These are phyloP conservation scores for Microplitis deprimator DNA, from an alignment of 2,888 invertebrate species.

Conservation along the genomic window DNA sequence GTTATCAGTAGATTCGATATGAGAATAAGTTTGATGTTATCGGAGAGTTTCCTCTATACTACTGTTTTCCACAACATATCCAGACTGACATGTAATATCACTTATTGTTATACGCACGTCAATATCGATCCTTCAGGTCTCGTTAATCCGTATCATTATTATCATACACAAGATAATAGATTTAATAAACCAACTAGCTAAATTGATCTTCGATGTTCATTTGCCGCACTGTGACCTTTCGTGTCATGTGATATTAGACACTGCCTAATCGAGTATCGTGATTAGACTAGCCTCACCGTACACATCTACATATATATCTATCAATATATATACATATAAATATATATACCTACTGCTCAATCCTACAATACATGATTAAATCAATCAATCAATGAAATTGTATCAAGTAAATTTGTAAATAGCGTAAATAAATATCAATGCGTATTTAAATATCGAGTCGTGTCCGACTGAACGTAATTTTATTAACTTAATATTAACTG, in stretches of 20 bases:
- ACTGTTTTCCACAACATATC: not conserved
- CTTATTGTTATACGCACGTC: not conserved
- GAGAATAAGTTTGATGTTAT: not conserved
- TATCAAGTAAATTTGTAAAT: not conserved
- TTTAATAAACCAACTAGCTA: not conserved
- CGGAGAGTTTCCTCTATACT: not conserved
- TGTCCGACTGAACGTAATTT: slow-evolving; percentile 50
- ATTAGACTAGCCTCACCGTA: not conserved
- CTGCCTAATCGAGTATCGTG: slow-evolving; percentile 37
- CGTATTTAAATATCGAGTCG: slow-evolving; percentile 52
- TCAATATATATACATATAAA: not conserved
- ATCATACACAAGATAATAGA: not conserved
- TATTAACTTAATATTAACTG: slow-evolving; percentile 7
- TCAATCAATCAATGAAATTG: not conserved
- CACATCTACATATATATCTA: not conserved
- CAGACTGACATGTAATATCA: not conserved
- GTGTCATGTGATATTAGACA: slow-evolving; percentile 42
- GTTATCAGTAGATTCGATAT: not conserved
- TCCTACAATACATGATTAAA: slow-evolving; percentile 1
- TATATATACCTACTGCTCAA: slow-evolving; percentile 3
- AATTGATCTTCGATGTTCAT: not conserved
- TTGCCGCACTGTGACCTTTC: not conserved
- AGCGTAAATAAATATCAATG: not conserved
- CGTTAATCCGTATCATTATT: not conserved
- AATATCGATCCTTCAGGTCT: not conserved